These are phyloP conservation scores for Ammospiza nelsoni DNA, from an alignment of 2,113 vertebrate species.

Conservation along the genomic window DNA sequence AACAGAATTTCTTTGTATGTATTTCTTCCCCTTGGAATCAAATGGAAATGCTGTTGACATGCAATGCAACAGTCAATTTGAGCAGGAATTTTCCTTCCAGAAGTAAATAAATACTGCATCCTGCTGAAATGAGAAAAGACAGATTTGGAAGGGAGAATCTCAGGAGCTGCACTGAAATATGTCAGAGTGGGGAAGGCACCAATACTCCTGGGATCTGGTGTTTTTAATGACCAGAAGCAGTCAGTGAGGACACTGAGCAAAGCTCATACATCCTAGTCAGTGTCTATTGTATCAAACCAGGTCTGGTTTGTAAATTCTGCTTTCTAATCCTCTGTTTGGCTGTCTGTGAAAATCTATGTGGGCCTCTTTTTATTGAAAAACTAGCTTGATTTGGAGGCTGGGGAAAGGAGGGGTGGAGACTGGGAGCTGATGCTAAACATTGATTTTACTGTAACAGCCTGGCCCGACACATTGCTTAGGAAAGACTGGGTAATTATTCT, in stretches of 20 bases:
- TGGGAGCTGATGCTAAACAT: not conserved
- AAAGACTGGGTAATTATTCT: slow-evolving; percentile 9
- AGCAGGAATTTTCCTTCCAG: slow-evolving; percentile 1
- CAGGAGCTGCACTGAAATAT: not conserved
- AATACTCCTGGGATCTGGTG: not conserved
- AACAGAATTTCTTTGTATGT: not conserved
- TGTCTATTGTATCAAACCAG: not conserved
- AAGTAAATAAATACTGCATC: not conserved
- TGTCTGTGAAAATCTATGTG: not conserved
- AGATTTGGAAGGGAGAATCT: not conserved
- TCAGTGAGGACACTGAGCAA: not conserved
- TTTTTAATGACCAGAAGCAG: not conserved
- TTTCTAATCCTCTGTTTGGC: not conserved
- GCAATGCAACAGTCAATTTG: not conserved
- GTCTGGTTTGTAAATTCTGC: not conserved
- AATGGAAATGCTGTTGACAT: not conserved
- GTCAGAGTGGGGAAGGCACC: not conserved
- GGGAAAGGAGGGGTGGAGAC: not conserved
- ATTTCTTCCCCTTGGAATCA: not conserved
- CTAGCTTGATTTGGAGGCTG: not conserved
- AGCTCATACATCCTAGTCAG: fast-evolving
- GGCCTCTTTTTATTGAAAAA: not conserved
- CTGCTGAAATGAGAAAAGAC: not conserved
- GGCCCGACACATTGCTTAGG: not conserved
- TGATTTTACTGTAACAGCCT: slow-evolving; percentile 21